Base-by-base conservation (phyloP, 1,140 invertebrate genomes). In the Atta cephalotes region DNA sequence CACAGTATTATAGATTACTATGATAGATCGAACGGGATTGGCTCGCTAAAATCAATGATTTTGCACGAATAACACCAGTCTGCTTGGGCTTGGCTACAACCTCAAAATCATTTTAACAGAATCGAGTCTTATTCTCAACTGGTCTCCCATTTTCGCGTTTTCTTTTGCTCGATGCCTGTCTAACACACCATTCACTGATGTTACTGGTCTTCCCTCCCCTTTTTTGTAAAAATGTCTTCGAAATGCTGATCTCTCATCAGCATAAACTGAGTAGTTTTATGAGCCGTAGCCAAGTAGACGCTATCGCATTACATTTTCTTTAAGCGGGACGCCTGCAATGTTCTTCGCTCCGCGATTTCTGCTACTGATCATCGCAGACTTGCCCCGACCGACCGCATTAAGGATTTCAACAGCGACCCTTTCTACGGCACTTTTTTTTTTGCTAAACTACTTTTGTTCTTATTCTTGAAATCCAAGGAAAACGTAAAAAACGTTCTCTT, bases 261-360 rank as follows among this genome's bases (percentile, higher is more conserved):
- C 93, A 94, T 95, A 95, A 95, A 95, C 93, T 91, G 93, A 88
- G 90, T 87, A 82, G 92, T 93, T 95, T 95, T 95, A 95, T 92
- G 94, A 94, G 91, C 92, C 93, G 92, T 95, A 94, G 91, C 78
- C 92, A 90, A 91, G 90, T 92, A 92, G 92, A 94, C 92, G 89
- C 89, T 92, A 90, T 92, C 92, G 91, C 89, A 90, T 94, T 93
- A 94, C 92, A 92, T 94, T 92, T 93, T 91, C 89, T 91, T 93
- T 86, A 91, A 93, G 92, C 90, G 86, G 86, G 80, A 85, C 87
- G 82, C 87, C 53, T 77, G 86, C 81, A 79, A 82, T 89, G 86
- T 88, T 90, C 74, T 72, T 85, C 70, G 78, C 78, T 88, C 80
- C 66, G 81, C 86, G 74, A 68, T 80, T 65, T 71, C 87, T 86